Conservation (phyloP, 1,140 invertebrate species). For the Achroia grisella region DNA sequence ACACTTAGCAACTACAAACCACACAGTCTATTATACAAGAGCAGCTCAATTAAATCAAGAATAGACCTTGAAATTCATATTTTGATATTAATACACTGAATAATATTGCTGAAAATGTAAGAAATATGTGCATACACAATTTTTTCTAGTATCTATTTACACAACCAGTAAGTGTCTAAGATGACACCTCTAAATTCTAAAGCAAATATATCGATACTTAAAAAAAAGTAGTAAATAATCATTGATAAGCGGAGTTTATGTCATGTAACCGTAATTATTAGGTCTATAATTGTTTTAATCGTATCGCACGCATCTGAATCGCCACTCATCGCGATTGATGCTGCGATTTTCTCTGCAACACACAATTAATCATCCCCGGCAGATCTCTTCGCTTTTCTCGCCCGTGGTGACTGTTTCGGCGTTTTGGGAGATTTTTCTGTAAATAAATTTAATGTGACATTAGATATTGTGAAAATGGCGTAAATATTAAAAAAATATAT, state of each 20-base stretch:
- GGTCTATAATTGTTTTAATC: slow-evolving; percentile 50
- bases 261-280: neutral
- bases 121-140: no score
- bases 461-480: no score
- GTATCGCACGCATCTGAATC: slow-evolving; percentile 20
- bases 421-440: slow-evolving; percentile 78
- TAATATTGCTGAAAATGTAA: no score
- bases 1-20: slow-evolving; percentile 55
- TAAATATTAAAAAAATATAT: no score
- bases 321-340: slow-evolving; percentile 12
- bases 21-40: slow-evolving; percentile 53
- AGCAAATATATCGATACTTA: no score
- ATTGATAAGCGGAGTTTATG: no score
- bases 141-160: no score
- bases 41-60: slow-evolving; percentile 48
- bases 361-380: slow-evolving; percentile 75
- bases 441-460: slow-evolving; percentile 26
- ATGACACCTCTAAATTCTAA: no score
- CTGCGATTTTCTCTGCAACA: slow-evolving; percentile 20
- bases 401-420: slow-evolving; percentile 79
- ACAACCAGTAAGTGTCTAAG: no score
- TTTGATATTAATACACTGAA: neutral
- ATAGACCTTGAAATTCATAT: slow-evolving; percentile 18
- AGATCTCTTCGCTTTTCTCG: slow-evolving; percentile 82
- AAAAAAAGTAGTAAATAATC: no score